Base-by-base conservation (phyloP, 2,797 vertebrate species). In the Hydrophis major region DNA sequence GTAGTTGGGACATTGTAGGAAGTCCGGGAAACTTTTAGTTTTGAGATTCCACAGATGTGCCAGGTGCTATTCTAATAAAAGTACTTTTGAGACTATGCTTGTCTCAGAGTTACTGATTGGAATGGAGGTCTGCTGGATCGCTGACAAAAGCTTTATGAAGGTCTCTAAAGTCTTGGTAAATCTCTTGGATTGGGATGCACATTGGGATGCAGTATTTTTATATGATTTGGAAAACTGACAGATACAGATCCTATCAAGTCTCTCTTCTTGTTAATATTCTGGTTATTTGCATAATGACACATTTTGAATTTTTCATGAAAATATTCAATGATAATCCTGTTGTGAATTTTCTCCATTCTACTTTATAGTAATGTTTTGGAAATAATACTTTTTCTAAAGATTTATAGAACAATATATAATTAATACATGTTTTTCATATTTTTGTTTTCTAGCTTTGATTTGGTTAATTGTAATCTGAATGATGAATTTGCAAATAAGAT, bases 401-500 rank as follows among this genome's bases (percentile, higher is more conserved):
- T 13, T 7, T 78, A 25, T 42, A 25, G 37, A 86, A 25, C 2
- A 78, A 50, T 20, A 16, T 42, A 78, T 25, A 10, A 18, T 55
- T 78, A 89, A 83, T 37, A 27, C 12, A 3, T 95, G 12, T 94
- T 94, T 11, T 4, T 6, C 5, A 2, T 93, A 0, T 87, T 95
- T 94, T 59, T 14, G 0, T 93, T 97, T 83, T 83, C 94, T 92
- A 99, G 99, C 28, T 99, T 98, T 14, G 99, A 99, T 97, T 98
- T 99, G 95, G 99, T 98, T 25, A 99, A 99, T 95, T 98, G 99
- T 96, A 99, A 99, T 95, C 86, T 99, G 96, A 99, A 99, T 28
- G 99, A 99, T 8, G 99, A 99, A 89, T 96, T 98, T 97, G 97
- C 99, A 96, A 99, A 99, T 95, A 99, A 99, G 98, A 99, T 99